Percentiles rank a stretch among this genome's conserved stretches.
These are phyloP conservation scores for Mycteria americana DNA, from an alignment of 2,797 vertebrate genomes.

Conservation along the genomic window DNA sequence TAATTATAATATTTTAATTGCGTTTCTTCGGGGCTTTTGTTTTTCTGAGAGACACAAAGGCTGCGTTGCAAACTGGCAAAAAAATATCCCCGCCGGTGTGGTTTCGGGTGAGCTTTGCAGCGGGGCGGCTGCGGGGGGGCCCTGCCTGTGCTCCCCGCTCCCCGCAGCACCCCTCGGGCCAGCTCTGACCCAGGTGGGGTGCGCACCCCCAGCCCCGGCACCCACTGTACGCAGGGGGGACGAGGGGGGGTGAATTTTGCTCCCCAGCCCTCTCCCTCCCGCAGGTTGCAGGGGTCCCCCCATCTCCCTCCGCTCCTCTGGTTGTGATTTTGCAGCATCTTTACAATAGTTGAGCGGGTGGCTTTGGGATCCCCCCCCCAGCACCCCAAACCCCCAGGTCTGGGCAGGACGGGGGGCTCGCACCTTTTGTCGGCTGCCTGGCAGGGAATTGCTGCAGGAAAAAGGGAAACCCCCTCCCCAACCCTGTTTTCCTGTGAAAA, in stretches of 20 bases:
- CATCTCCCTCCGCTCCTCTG: accelerated
- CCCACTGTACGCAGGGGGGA: neutral
- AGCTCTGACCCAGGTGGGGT: neutral
- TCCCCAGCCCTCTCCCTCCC: neutral
- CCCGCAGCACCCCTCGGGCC: neutral
- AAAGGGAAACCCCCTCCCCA: neutral
- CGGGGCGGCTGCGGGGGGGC: accelerated
- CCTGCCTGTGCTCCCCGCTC: accelerated
- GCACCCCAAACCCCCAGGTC: accelerated
- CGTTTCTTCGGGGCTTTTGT: slow-evolving; percentile 58
- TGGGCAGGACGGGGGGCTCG: neutral
- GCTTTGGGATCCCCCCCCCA: neutral
- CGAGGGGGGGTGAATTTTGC: neutral
- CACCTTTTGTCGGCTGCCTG: neutral
- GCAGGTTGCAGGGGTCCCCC: neutral
- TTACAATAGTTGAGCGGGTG: neutral
- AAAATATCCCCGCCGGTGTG: neutral
- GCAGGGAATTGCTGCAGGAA: neutral
- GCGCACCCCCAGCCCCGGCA: neutral
- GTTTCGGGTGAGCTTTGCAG: neutral
- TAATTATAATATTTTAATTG: slow-evolving; percentile 76
- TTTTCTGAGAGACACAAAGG: neutral
- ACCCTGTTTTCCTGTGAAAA: neutral
- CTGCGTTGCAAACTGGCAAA: neutral
- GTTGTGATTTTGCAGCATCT: neutral